Percentiles rank a stretch among this genome's conserved stretches.
Evolutionary conservation across 2,113 vertebrate species (phyloP).

Genomic region (Erythrocercus mccallii): DNA sequence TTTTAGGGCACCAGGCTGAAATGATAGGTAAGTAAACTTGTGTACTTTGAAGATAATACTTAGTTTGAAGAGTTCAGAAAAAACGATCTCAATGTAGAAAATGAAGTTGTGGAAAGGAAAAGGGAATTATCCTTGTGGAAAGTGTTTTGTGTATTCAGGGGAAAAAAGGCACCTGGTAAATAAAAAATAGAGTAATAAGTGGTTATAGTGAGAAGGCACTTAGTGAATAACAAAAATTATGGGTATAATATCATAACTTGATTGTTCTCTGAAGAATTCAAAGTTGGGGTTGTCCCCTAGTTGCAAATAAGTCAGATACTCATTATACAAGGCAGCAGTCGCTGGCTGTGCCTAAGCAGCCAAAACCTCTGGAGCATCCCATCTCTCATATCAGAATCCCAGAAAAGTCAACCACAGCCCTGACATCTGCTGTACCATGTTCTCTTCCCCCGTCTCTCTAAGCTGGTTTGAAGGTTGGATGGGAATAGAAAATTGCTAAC

Average conservation of each 20-base stretch:
- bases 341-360: rapidly evolving
- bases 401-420: too few relatives aligned
- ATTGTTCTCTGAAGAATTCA: not conserved
- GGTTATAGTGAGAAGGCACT: not conserved
- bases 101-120: not conserved
- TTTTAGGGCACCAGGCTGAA: not conserved
- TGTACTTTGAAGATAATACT: not conserved
- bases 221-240: not conserved
- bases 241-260: not conserved
- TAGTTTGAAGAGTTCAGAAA: not conserved
- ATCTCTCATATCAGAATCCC: not conserved
- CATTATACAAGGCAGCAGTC: not conserved
- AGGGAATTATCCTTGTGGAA: not conserved
- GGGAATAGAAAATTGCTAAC: not conserved
- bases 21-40: not conserved
- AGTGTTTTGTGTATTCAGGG: not conserved
- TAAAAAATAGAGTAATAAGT: not conserved
- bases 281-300: rapidly evolving
- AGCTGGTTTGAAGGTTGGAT: not conserved
- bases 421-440: not conserved
- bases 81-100: not conserved
- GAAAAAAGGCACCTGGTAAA: rapidly evolving
- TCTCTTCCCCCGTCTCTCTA: rapidly evolving
- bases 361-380: not conserved
- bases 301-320: not conserved